Evolutionary conservation across 2,113 vertebrate genomes (phyloP), one percentile per base, ranked within the genome.

Genomic region (Perognathus longimembris): DNA sequence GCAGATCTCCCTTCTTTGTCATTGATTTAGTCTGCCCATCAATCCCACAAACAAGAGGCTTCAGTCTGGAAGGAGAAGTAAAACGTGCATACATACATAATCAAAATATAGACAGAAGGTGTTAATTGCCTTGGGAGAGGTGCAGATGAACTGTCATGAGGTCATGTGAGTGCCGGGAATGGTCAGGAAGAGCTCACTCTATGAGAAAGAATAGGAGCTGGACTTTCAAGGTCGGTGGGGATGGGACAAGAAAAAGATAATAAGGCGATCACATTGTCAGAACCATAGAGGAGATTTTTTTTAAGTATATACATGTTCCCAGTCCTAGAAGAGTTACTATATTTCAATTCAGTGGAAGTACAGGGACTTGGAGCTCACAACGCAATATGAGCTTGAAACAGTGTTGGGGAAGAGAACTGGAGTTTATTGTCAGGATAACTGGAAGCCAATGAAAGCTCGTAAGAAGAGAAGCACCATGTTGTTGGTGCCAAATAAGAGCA

Each of bases 91-190:
- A 54, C 50, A 69, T 45, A 30, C 7, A 34, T 73, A 89, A 91
- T 92, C 92, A 92, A 92, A 93, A 77, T 86, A 89, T 92, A 92
- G 77, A 73, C 80, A 92, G 76, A 94, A 94, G 77, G 91, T 96
- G 89, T 73, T 92, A 84, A 84, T 86, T 89, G 94, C 76, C 74
- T 94, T 84, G 77, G n/a, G 77, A 92, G 59, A 94, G 74, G 81
- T 82, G 84, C 59, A 79, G 87, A 94, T 78, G 83, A 95, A 80
- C 66, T 76, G 45, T 69, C 84, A 24, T 34, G 40, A 24, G 71
- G 76, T 67, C 38, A 7, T 57, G 77, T 81, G 73, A 74, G 61
- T 54, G 73, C 67, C 80, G 74, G 36, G 11, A 78, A 26, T 82
- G 80, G 89, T 94, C 85, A 89, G 2, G 20, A 77, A 92, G 76